Base-by-base conservation (phyloP, 2,113 vertebrate species). In the Orycteropus afer region DNA sequence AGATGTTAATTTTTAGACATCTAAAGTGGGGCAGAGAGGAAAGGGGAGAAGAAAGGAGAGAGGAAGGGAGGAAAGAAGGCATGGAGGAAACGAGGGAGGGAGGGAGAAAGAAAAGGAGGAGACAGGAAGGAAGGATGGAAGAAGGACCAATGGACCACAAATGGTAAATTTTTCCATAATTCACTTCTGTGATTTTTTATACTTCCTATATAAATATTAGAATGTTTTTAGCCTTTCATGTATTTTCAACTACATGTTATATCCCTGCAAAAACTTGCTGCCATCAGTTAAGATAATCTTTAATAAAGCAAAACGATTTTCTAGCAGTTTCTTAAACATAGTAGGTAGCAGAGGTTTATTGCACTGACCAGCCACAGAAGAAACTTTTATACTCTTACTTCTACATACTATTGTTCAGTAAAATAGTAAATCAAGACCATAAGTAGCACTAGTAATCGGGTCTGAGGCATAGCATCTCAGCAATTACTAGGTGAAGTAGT, bases 161-260 rank as follows among this genome's bases (percentile, higher is more conserved):
- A 84, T 53, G 49, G 4, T 40, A 49, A 17, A 71, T 51, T 81
- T 73, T 61, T 61, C 42, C 77, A 37, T 42, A 27, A n/a, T 40
- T 97, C 53, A 53, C 42, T 86, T 86, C 40, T 94, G 15, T 77
- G 18, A 89, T 47, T 95, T 80, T 73, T 82, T 90, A 65, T 34
- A 73, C 90, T 78, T 95, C 25, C 14, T 92, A 25, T 40, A 65
- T 18, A 87, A 77, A 78, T 40, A 27, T 79, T 85, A 80, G 71
- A 5, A 65, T 5, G 86, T 32, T 73, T 88, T 61, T 83, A 87
- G 67, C 5, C 3, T 55, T 67, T 69, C 47, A 63, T 65, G 0
- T 53, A 79, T 61, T 76, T 71, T 42, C 49, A 79, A 61, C 22
- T 71, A 45, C 2, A 86, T 65, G 27, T 93, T 80, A 1, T 27